Evolutionary conservation across 2,888 invertebrate species (phyloP), one percentile per base, ranked within the genome.

Genomic region (Rugalucina vietnamica): DNA sequence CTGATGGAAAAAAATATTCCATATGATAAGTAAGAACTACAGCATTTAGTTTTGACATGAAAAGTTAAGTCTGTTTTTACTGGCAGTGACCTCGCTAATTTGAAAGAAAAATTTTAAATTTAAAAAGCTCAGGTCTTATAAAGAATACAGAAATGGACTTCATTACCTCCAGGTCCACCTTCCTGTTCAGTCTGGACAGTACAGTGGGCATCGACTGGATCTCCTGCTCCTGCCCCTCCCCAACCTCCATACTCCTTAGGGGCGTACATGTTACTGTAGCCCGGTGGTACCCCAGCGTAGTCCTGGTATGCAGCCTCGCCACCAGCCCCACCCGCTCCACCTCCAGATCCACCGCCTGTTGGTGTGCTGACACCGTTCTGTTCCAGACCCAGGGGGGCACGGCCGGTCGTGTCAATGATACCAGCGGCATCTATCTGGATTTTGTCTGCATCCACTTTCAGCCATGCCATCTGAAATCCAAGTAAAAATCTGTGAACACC

Each of bases 371-470:
- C 34, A 54, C 91, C 92, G 80, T 87, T 89, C 81, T 91, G 91
- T n/a, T 84, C 70, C 3, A 89, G 74, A 32, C 49, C 49, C 3
- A 29, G 34, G 12, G 90, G 90, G 12, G 91, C 91, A 32, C 69
- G 57, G 4, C 87, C 87, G 43, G 85, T 89, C 18, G 87, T 83
- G 60, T 91, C 88, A 34, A 92, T 91, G 21, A 86, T 79, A 60
- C 88, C 90, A 37, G 92, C 92, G 12, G 90, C 86, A 82, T 92
- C 92, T 14, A 92, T 78, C 80, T 90, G 90, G 18, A 90, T 85
- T 29, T 43, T 50, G n/a, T 74, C 76, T 18, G 89, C 81, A 43
- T 78, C 81, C n/a, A 91, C 77, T n/a, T 78, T 81, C 36, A 92
- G 75, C 91, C 92, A 91, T 0, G 91, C 88, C 12, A 88, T 87